Evolutionary conservation across 1,140 invertebrate species (phyloP).

Genomic region (Drosophila grimshawi): DNA sequence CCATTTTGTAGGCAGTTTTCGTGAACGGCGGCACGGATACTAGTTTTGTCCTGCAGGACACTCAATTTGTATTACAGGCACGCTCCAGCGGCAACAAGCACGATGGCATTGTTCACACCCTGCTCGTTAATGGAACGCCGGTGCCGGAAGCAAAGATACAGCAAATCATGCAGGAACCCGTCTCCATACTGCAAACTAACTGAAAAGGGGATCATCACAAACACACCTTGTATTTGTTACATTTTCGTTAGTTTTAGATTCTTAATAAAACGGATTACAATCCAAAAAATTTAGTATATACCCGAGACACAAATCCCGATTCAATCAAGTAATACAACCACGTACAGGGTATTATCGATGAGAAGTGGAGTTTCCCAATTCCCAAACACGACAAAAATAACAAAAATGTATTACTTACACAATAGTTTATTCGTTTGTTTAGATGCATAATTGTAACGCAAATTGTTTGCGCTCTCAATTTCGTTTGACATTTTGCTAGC

Average conservation of each 20-base stretch:
- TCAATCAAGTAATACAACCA: too few species aligned
- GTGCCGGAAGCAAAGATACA: conserved; percentile 81
- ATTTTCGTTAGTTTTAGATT: conserved; percentile 4
- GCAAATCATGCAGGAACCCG: conserved; percentile 80
- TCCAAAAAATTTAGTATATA: too few species aligned
- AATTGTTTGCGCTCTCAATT: conserved; percentile 65
- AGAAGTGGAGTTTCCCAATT: not conserved
- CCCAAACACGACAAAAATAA: not conserved
- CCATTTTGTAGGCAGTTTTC: conserved; percentile 89
- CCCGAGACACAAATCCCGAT: too few species aligned
- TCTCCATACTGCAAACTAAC: conserved; percentile 73
- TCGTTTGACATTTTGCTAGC: conserved; percentile 76
- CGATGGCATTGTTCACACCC: conserved; percentile 76
- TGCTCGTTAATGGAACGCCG: conserved; percentile 69
- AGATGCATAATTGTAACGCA: conserved; percentile 77
- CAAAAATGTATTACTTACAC: conserved; percentile 54
- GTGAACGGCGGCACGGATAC: conserved; percentile 93
- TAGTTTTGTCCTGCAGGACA: conserved; percentile 86
- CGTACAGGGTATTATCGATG: too few species aligned
- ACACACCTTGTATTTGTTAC: conserved; percentile 53
- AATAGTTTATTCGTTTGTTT: conserved; percentile 78
- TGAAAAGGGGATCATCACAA: conserved; percentile 19
- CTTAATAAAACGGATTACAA: not conserved
- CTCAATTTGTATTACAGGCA: conserved; percentile 75
- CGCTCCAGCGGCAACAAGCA: conserved; percentile 83